Evolutionary conservation across 1,140 invertebrate genomes (phyloP).

Genomic region (Sitobion miscanthi): DNA sequence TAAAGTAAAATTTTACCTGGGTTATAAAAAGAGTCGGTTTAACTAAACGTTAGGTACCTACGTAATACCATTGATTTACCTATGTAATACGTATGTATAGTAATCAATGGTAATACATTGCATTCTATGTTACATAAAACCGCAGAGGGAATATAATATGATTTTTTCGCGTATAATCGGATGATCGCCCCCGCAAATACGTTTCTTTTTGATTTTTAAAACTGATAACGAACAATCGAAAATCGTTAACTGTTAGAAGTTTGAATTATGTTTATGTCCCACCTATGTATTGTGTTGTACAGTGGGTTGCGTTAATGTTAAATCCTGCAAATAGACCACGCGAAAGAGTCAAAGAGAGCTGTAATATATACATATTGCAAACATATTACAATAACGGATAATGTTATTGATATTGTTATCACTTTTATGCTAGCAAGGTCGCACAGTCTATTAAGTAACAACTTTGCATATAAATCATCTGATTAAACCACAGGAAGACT

Average conservation of each 20-base stretch:
- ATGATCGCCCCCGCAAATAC: not conserved
- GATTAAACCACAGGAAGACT: slow-evolving; percentile 49
- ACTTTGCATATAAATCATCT: slow-evolving; percentile 39
- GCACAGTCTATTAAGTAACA: not conserved
- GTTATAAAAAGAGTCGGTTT: not conserved
- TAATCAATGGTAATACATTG: too few species aligned
- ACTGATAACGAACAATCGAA: slow-evolving; percentile 12
- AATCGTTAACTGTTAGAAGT: not conserved
- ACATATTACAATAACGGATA: not conserved
- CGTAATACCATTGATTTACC: too few species aligned
- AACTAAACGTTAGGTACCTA: not conserved
- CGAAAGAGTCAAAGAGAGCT: not conserved
- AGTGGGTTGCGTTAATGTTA: not conserved
- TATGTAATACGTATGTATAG: too few species aligned
- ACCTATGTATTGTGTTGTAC: not conserved
- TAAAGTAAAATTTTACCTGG: too few species aligned
- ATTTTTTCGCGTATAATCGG: not conserved
- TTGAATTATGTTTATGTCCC: not conserved
- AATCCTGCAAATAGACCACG: not conserved
- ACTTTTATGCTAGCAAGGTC: slow-evolving; percentile 23
- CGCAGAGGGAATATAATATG: not conserved
- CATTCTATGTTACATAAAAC: not conserved
- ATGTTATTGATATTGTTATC: slow-evolving; percentile 36
- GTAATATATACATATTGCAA: not conserved
- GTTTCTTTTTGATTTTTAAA: not conserved